Base-by-base conservation (phyloP, 2,797 vertebrate species). In the Eulemur rubriventer region DNA sequence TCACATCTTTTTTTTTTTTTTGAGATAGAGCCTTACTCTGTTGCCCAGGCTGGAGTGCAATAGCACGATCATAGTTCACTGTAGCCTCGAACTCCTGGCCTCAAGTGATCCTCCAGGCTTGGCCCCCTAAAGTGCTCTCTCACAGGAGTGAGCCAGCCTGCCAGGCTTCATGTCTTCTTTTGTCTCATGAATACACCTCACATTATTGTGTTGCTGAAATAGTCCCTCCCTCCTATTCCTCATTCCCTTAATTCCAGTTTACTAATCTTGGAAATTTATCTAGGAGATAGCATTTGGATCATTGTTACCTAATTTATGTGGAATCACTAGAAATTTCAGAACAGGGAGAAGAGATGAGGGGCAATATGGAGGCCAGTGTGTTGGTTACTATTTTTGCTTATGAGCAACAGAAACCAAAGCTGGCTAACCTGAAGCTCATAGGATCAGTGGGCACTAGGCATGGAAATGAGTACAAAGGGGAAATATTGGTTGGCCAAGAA, bases 241-340 rank as follows among this genome's bases (percentile, higher is more conserved):
- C 26, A 61, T 96, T 92, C 70, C 59, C 52, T 88, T 65, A 93
- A 65, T 95, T 86, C 86, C 65, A 57, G 50, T 59, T 55, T 92
- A n/a, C 63, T 28, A 35, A 75, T 41, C 69, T 91, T 73, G n/a
- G 13, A 70, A 41, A 55, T 88, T 85, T 82, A 87, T 55, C 73
- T 91, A 16, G 46, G 55, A 90, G 84, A 88, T 63, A 70, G 89
- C 11, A 85, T 79, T 79, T 85, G 75, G 46, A 61, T 89, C 46
- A 43, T 11, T 67, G 17, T 91, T 92, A 61, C 17, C 88, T 91
- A 73, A 85, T 65, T 73, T 89, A 18, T 75, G 65, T 6, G 82
- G 63, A 67, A 88, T 83, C 20, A 17, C 46, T 87, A 65, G 89
- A 48, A 73, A 83, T 50, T 92, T 92, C 73, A 72, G 73, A 46